phyloP scores from a whole-genome alignment of 2,888 invertebrate species.

The Pollenia labialis region DNA sequence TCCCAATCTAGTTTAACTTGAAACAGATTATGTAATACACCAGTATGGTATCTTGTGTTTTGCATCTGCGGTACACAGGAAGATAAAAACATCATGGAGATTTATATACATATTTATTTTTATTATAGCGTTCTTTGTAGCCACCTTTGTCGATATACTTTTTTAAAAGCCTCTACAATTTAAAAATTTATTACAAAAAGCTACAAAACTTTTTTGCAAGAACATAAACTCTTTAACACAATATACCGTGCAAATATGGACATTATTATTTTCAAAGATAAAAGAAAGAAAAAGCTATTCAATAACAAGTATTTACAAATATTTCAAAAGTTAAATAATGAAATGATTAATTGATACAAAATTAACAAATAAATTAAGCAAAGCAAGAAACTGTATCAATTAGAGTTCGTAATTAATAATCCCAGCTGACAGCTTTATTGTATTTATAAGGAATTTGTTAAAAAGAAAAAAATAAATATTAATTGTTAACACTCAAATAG shows the following conservation, averaged over 20 bases:
- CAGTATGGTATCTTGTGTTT: too few relatives aligned
- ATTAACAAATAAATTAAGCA: conserved; percentile 16
- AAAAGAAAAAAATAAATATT: too few relatives aligned
- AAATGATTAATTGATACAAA: conserved; percentile 35
- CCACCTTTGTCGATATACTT: too few relatives aligned
- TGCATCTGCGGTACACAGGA: too few relatives aligned
- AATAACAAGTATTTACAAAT: conserved; percentile 15
- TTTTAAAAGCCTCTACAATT: background rate
- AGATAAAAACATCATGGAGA: too few relatives aligned
- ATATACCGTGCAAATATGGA: background rate
- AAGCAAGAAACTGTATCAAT: background rate
- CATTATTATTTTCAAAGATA: conserved; percentile 1
- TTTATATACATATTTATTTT: too few relatives aligned
- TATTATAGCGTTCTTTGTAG: too few relatives aligned
- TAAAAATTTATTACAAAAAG: background rate
- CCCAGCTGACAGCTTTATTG: background rate
- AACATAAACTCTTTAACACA: background rate
- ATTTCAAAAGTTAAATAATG: conserved; percentile 13
- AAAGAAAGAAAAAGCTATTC: background rate
- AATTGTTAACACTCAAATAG: too few relatives aligned
- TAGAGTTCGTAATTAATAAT: background rate
- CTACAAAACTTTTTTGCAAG: background rate
- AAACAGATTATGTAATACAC: too few relatives aligned
- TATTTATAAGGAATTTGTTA: too few relatives aligned
- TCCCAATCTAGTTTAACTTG: too few relatives aligned